Evolutionary conservation across 2,797 vertebrate genomes (phyloP), one percentile per base, ranked within the genome.

Genomic region (Silurus lanzhouensis): DNA sequence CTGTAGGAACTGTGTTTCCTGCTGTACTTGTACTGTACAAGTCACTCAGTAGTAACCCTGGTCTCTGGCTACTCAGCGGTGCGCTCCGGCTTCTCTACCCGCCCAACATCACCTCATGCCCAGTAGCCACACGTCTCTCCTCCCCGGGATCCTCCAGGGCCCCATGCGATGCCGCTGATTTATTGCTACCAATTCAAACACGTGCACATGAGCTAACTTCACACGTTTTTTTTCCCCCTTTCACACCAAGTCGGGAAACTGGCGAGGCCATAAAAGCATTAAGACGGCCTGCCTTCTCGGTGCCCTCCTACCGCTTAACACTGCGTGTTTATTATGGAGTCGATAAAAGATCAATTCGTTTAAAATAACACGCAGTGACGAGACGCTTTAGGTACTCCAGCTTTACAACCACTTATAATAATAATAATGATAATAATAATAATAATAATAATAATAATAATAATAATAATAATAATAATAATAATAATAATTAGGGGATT

Each of bases 61-160:
- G 17, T 46, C 71, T 75, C 38, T 88, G 70, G 46, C 86, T 87
- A 88, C 89, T 86, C 86, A 84, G 90, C 87, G 91, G 84, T 86
- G 87, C 71, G 61, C 31, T 25, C n/a, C 55, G 58, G 87, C 89
- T 87, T 82, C 85, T 83, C 68, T 91, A 89, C 91, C 87, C 92
- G 92, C 91, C 91, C 87, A 89, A 89, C 92, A 92, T 92, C 90
- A 88, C 94, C 92, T 89, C 81, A 63, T 89, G 71, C 90, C 92
- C 91, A n/a, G 92, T 93, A 92, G 91, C 90, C 95, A 95, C 96
- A 96, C 95, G 95, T 95, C 95, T 96, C 93, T 90, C 91, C 92
- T 93, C 92, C 90, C 90, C 90, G 91, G 92, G 93, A 94, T 92
- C 92, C 92, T 93, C 93, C 92, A 92, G 77, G 91, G 90, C 85